These are phyloP conservation scores for Drosophila diplacantha DNA, from an alignment of 2,888 invertebrate genomes.

Conservation along the genomic window DNA sequence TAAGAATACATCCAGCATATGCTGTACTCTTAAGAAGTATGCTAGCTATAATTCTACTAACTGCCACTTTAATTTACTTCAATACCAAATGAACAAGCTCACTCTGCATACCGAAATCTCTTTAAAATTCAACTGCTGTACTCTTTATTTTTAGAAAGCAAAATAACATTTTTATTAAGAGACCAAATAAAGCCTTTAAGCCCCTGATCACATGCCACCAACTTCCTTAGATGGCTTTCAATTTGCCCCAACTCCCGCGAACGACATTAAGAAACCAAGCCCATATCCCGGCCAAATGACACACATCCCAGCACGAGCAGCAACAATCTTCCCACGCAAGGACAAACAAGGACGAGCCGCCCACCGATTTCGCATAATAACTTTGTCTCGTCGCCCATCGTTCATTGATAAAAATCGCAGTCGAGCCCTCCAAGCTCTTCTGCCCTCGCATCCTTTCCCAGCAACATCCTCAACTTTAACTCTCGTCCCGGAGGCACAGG, in stretches of 20 bases:
- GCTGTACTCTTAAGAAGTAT: background rate
- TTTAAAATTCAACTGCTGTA: background rate
- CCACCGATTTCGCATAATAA: constrained; percentile 27
- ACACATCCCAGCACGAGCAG: constrained; percentile 8
- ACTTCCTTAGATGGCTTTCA: background rate
- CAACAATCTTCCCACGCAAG: constrained; percentile 40
- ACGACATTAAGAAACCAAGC: background rate
- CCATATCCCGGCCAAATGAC: constrained; percentile 13
- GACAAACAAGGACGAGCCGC: constrained; percentile 21
- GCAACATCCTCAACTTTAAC: constrained; percentile 10
- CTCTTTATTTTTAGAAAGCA: background rate
- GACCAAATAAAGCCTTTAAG: constrained; percentile 1
- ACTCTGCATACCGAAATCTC: no score
- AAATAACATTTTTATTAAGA: background rate
- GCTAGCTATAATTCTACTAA: no score
- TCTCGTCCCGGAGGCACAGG: constrained; percentile 2
- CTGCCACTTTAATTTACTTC: background rate
- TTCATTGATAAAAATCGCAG: constrained; percentile 46
- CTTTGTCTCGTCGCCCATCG: constrained; percentile 28
- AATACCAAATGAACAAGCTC: background rate
- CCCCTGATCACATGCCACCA: constrained; percentile 3
- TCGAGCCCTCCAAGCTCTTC: constrained; percentile 1
- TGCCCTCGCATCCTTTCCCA: constrained; percentile 15
- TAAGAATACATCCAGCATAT: background rate
- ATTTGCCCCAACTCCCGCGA: background rate